These are phyloP conservation scores for Manduca sexta DNA, from an alignment of 1,140 invertebrate species.

Conservation along the genomic window DNA sequence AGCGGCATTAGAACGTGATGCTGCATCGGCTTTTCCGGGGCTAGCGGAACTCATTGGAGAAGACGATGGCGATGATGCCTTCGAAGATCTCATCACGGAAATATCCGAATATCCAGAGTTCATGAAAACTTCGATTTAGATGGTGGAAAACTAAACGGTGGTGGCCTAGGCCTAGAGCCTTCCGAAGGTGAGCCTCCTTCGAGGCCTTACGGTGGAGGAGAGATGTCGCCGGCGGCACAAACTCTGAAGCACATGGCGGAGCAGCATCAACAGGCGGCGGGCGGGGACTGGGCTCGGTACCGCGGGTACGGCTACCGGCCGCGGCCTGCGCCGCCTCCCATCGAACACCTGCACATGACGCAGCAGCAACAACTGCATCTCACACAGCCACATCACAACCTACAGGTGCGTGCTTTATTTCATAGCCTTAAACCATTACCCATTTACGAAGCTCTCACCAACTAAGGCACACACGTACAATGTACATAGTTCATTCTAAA, in stretches of 20 bases:
- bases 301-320: slow-evolving; percentile 77
- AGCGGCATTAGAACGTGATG: slow-evolving; percentile 86
- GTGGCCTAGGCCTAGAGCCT: slow-evolving; percentile 45
- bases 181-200: slow-evolving; percentile 70
- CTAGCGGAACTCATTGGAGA: slow-evolving; percentile 87
- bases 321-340: slow-evolving; percentile 76
- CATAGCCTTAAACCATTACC: too few species aligned
- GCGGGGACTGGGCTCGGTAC: slow-evolving; percentile 72
- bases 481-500: too few species aligned
- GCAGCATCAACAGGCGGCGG: slow-evolving; percentile 89
- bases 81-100: slow-evolving; percentile 92
- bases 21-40: slow-evolving; percentile 82
- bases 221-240: slow-evolving; percentile 91
- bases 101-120: slow-evolving; percentile 89
- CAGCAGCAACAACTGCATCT: slow-evolving; percentile 91
- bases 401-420: slow-evolving; percentile 76
- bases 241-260: slow-evolving; percentile 97
- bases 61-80: slow-evolving; percentile 87
- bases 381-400: slow-evolving; percentile 83
- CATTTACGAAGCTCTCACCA: too few species aligned
- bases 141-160: slow-evolving; percentile 67
- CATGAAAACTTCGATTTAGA: slow-evolving; percentile 86
- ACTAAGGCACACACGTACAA: too few species aligned
- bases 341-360: slow-evolving; percentile 81
- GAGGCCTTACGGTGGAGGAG: slow-evolving; percentile 64